Evolutionary conservation across 2,888 invertebrate genomes (phyloP).

Genomic region (Steinernema scapterisci): DNA sequence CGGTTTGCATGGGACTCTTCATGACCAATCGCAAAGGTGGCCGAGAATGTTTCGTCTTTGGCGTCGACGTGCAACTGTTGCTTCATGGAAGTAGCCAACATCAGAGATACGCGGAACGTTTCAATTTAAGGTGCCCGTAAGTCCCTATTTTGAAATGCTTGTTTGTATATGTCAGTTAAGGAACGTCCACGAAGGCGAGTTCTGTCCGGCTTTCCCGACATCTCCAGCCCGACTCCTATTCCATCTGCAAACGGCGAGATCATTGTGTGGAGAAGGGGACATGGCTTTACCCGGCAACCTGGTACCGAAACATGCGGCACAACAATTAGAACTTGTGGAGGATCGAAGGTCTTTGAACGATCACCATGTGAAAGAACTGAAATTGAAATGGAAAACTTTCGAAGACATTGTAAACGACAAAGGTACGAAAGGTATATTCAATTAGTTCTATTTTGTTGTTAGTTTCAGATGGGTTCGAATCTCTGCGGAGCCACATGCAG

Average conservation of each 20-base stretch:
- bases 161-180: neutral
- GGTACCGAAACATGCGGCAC: no score
- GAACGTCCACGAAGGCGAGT: neutral
- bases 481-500: slow-evolving; percentile 13
- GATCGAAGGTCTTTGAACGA: no score
- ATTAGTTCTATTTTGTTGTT: neutral
- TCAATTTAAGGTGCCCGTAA: neutral
- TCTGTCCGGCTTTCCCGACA: neutral
- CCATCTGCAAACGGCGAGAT: neutral
- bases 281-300: no score
- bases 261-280: neutral
- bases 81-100: neutral
- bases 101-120: neutral
- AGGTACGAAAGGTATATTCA: neutral
- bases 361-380: no score
- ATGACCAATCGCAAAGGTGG: neutral
- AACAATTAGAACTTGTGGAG: neutral
- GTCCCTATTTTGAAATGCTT: neutral
- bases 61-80: neutral
- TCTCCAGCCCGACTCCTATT: neutral
- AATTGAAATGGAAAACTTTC: neutral
- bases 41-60: neutral
- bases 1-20: neutral
- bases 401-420: neutral
- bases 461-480: slow-evolving; percentile 9